These are phyloP conservation scores for Nycteola revayana DNA, from an alignment of 2,888 invertebrate genomes.

Conservation along the genomic window DNA sequence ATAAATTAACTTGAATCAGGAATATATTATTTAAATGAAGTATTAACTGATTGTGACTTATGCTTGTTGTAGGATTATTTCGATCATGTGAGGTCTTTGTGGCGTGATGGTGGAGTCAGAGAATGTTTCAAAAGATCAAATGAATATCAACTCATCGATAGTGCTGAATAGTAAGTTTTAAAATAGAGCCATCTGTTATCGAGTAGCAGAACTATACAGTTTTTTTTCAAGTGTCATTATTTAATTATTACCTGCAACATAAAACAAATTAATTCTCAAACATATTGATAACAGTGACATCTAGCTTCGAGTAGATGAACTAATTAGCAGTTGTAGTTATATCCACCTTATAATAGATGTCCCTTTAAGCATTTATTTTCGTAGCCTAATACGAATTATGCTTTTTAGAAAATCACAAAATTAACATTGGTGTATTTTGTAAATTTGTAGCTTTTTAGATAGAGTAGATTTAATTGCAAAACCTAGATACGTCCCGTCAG, in stretches of 20 bases:
- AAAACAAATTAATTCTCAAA: neutral
- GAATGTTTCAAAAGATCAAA: conserved; percentile 86
- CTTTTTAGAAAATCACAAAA: too few relatives aligned
- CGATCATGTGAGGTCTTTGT: conserved; percentile 84
- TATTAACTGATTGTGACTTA: too few relatives aligned
- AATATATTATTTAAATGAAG: too few relatives aligned
- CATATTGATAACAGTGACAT: conserved; percentile 6
- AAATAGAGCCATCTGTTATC: conserved; percentile 17
- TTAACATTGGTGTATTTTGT: neutral
- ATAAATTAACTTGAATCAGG: too few relatives aligned
- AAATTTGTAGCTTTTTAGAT: conserved; percentile 86
- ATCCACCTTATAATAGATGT: conserved; percentile 12
- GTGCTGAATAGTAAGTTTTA: conserved; percentile 88
- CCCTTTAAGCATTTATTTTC: conserved; percentile 2
- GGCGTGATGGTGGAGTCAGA: conserved; percentile 87
- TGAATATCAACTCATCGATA: conserved; percentile 90
- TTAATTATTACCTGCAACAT: neutral
- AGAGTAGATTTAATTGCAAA: conserved; percentile 85
- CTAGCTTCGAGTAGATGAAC: too few relatives aligned
- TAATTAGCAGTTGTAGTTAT: too few relatives aligned
- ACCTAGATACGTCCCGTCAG: conserved; percentile 85
- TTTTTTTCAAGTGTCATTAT: neutral
- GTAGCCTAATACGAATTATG: too few relatives aligned
- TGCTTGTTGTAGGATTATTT: conserved; percentile 86
- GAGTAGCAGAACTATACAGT: neutral